These are phyloP conservation scores for Schizotus pectinicornis DNA, from an alignment of 2,888 invertebrate genomes.

Conservation along the genomic window DNA sequence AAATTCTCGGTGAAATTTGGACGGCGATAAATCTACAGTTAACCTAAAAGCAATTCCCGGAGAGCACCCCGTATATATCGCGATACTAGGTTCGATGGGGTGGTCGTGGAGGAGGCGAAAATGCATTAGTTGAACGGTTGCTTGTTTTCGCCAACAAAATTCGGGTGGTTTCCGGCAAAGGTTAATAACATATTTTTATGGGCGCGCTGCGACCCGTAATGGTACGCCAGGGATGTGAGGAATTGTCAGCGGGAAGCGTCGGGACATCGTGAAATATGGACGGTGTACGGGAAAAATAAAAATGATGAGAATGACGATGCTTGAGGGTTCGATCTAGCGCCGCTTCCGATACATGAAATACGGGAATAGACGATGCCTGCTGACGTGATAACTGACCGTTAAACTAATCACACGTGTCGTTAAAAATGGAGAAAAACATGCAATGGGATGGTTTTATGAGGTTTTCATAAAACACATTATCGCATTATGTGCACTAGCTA, in stretches of 20 bases:
- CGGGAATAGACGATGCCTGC: too few species aligned
- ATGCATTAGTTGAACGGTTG: background rate
- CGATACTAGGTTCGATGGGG: background rate
- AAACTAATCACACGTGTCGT: too few species aligned
- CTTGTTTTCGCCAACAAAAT: background rate
- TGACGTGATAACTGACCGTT: too few species aligned
- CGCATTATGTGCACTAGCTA: too few species aligned
- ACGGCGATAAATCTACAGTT: conserved; percentile 23
- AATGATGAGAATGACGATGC: background rate
- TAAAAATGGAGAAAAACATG: too few species aligned
- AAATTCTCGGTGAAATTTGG: conserved; percentile 24
- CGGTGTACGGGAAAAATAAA: conserved; percentile 1
- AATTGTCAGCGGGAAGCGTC: background rate
- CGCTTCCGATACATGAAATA: too few species aligned
- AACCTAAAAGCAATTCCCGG: conserved; percentile 25
- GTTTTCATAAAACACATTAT: too few species aligned
- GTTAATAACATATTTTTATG: conserved; percentile 16
- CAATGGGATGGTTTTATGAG: too few species aligned
- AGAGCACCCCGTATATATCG: conserved; percentile 21
- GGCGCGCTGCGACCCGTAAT: background rate
- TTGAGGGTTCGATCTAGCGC: too few species aligned
- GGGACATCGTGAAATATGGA: too few species aligned
- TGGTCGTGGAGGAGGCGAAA: too few species aligned
- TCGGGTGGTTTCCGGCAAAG: conserved; percentile 3
- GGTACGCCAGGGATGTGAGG: conserved; percentile 3